These are phyloP conservation scores for Mus spicilegus DNA, from an alignment of 2,113 vertebrate genomes.

Conservation along the genomic window DNA sequence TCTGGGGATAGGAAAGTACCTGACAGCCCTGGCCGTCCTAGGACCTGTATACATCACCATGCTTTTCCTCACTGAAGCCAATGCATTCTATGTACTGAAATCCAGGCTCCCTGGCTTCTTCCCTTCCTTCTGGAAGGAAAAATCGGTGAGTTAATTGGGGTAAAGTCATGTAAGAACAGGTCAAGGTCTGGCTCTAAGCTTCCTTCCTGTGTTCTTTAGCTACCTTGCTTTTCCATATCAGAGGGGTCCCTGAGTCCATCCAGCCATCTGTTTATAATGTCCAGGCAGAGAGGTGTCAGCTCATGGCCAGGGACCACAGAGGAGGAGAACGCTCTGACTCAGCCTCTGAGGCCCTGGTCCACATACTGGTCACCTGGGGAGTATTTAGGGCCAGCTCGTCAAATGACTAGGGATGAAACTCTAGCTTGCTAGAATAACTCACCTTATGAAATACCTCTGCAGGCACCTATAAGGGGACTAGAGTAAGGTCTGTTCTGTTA, in stretches of 20 bases:
- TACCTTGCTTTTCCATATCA: neutral
- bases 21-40: constrained; percentile 89
- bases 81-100: constrained; percentile 86
- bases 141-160: constrained; percentile 81
- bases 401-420: neutral
- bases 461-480: neutral
- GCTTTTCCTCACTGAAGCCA: constrained; percentile 93
- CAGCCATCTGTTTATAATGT: neutral
- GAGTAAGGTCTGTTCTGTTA: neutral
- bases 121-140: constrained; percentile 78
- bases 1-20: constrained; percentile 92
- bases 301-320: neutral
- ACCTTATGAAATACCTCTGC: neutral
- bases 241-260: neutral
- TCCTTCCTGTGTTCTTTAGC: neutral
- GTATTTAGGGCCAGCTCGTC: neutral
- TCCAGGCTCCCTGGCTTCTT: constrained; percentile 83
- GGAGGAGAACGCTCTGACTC: neutral
- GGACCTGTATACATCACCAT: constrained; percentile 90
- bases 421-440: neutral
- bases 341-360: no score
- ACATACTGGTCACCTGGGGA: neutral
- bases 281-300: neutral
- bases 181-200: neutral
- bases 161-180: neutral